Evolutionary conservation across 2,888 invertebrate species (phyloP).

Genomic region (Eubasilissa splendida): DNA sequence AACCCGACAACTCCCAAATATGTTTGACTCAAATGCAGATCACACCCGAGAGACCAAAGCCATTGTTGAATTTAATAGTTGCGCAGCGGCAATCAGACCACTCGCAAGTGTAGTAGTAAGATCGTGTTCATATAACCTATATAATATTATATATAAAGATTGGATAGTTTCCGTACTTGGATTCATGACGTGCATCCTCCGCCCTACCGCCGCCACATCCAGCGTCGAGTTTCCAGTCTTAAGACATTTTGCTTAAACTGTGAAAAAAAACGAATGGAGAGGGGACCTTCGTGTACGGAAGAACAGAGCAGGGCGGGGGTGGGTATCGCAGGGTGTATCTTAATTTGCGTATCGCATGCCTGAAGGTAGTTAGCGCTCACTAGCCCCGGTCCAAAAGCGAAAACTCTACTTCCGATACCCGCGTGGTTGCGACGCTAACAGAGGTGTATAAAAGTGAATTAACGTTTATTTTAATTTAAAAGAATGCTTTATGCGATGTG

Average conservation of each 20-base stretch:
- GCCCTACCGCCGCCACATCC: background rate
- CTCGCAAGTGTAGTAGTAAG: too few relatives aligned
- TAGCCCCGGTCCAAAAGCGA: constrained; percentile 34
- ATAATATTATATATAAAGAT: too few relatives aligned
- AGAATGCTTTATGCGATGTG: constrained; percentile 20
- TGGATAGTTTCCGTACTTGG: background rate
- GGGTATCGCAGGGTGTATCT: constrained; percentile 51
- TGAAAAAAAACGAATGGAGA: background rate
- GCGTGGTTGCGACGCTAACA: constrained; percentile 22
- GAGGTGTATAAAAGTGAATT: constrained; percentile 31
- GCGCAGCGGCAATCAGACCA: too few relatives aligned
- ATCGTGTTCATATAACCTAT: too few relatives aligned
- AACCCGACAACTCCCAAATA: too few relatives aligned
- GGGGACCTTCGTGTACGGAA: background rate
- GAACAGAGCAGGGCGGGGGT: constrained; percentile 13
- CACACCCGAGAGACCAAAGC: too few relatives aligned
- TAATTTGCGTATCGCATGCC: constrained; percentile 53
- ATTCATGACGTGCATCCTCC: background rate
- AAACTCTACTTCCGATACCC: constrained; percentile 36
- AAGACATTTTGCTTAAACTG: constrained; percentile 14
- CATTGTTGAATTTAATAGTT: too few relatives aligned
- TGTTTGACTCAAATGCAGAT: too few relatives aligned
- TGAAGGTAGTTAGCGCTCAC: constrained; percentile 44
- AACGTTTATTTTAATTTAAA: constrained; percentile 37
- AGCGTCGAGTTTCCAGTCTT: background rate